phyloP scores from a whole-genome alignment of 2,888 invertebrate species.

The Panzeria rudis region DNA sequence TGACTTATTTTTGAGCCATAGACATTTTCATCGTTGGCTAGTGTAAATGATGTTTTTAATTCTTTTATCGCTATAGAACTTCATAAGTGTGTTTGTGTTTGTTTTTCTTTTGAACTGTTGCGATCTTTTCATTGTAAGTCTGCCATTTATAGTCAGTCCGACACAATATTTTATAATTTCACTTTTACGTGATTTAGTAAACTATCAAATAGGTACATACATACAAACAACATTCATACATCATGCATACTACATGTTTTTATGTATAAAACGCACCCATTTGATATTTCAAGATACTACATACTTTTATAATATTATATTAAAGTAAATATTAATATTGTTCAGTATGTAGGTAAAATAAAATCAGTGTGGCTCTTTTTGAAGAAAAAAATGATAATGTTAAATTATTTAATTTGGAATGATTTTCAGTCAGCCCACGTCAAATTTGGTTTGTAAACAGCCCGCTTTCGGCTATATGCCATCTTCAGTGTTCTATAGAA shows the following conservation, averaged over 20 bases:
- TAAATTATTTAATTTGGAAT: no score
- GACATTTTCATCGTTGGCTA: not conserved
- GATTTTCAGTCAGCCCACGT: no score
- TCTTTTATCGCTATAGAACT: slow-evolving; percentile 54
- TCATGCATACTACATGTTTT: not conserved
- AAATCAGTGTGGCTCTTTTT: no score
- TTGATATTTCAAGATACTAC: slow-evolving; percentile 4
- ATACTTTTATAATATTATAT: no score
- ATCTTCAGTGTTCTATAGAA: no score
- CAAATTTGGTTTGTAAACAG: no score
- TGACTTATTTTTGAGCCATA: no score
- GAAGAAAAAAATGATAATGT: no score
- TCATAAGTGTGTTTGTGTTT: slow-evolving; percentile 2
- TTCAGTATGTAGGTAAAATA: no score
- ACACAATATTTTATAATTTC: slow-evolving; percentile 21
- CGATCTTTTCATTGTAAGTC: slow-evolving; percentile 39
- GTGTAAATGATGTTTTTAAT: slow-evolving; percentile 43
- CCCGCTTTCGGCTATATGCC: no score
- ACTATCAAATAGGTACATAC: not conserved
- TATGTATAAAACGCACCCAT: slow-evolving; percentile 41
- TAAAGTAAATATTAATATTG: no score
- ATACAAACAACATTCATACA: not conserved
- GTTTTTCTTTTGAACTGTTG: slow-evolving; percentile 54
- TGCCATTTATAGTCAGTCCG: slow-evolving; percentile 35
- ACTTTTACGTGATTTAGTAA: slow-evolving; percentile 50